phyloP scores from a whole-genome alignment of 2,797 vertebrate species.

The Argentina silus region DNA sequence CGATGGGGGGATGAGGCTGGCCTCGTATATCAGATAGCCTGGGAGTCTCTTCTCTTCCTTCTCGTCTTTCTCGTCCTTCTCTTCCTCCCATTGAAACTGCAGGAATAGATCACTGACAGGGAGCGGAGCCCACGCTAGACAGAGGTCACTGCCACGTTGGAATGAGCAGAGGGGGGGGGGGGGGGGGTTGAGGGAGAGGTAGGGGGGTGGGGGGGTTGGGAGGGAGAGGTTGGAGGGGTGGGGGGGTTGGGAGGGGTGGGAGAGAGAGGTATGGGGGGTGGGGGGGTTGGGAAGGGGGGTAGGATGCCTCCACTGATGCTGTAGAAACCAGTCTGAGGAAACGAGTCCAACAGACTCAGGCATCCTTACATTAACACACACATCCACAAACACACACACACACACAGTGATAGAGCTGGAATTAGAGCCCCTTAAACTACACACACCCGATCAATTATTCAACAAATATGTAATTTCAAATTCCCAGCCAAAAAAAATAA shows the following conservation, averaged over 20 bases:
- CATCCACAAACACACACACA: not conserved
- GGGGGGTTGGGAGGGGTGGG: not conserved
- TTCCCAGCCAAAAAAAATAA: conserved; percentile 38
- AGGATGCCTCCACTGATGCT: not conserved
- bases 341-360: too few relatives aligned
- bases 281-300: conserved; percentile 8
- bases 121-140: conserved; percentile 67
- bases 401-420: conserved; percentile 46
- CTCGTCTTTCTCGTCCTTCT: too few relatives aligned
- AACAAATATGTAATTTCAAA: conserved; percentile 56
- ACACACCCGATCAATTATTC: conserved; percentile 51
- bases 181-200: conserved; percentile 18
- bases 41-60: conserved; percentile 70
- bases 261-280: conserved; percentile 36
- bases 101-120: conserved; percentile 72
- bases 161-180: conserved; percentile 41
- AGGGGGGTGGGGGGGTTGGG: conserved; percentile 4
- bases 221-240: not conserved
- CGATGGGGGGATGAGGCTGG: conserved; percentile 57
- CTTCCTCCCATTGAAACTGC: conserved; percentile 62
- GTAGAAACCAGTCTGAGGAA: too few relatives aligned
- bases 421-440: conserved; percentile 55
- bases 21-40: conserved; percentile 53
- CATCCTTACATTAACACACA: too few relatives aligned
- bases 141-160: conserved; percentile 66